Evolutionary conservation across 2,888 invertebrate genomes (phyloP), one percentile per base, ranked within the genome.

Genomic region (Fragum whitleyi): DNA sequence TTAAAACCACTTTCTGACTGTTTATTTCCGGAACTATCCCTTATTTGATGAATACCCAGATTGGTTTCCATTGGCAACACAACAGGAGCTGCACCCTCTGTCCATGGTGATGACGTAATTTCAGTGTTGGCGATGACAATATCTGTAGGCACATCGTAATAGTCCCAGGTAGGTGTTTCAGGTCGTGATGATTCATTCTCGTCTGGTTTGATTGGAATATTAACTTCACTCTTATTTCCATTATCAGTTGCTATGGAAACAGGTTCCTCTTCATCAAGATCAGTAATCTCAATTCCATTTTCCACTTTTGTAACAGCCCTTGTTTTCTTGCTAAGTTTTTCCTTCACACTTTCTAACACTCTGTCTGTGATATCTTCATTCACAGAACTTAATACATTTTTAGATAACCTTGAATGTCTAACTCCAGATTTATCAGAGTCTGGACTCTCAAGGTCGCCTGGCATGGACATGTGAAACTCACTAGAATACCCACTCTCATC

Each of bases 91-190:
- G 83, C 77, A 11, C 78, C 77, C 53, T 86, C 73, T 71, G 72
- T 74, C 72, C 78, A 74, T 28, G 81, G 77, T 16, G 78, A 67
- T 28, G 57, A 53, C n/a, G 51, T 69, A 11, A 68, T 59, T 26
- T 79, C 78, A 16, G 68, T 28, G 14, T 76, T 59, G 14, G 61
- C 70, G 28, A 68, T 21, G 11, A 75, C 76, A 26, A 83, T 81
- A 59, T 87, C 86, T 36, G 79, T 70, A 36, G 88, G 84, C 70
- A 88, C 85, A 29, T 91, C 91, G 74, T 90, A 91, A 72, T 88
- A 90, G 81, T 91, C 90, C 91, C 91, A 91, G 1, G 89, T 84
- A 19, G 91, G 91, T 1, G 91, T 90, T 69, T 90, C 90, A 47
- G 91, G 90, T 36, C 91, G 80, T 23, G 90, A 88, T 19, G 75